Conservation (phyloP, 2,113 vertebrate genomes). For the Rhea americana region DNA sequence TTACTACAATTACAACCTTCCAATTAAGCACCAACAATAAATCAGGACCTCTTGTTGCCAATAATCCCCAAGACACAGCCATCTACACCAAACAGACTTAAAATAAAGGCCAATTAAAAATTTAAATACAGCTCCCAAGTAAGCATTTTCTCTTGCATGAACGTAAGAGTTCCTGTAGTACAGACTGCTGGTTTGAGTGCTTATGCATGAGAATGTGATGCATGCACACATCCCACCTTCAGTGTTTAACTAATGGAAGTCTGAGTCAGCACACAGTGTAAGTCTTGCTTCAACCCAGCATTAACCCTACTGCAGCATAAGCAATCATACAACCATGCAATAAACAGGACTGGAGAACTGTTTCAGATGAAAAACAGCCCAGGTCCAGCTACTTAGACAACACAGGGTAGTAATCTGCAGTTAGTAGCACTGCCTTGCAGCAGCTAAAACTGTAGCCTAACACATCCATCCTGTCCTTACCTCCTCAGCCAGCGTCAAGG, state of each 20-base stretch:
- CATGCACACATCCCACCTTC: not conserved
- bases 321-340: not conserved
- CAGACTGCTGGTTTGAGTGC: not conserved
- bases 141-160: not conserved
- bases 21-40: not conserved
- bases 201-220: not conserved
- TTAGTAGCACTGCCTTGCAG: not conserved
- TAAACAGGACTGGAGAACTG: not conserved
- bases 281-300: not conserved
- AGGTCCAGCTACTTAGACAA: not conserved
- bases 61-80: not conserved
- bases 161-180: not conserved
- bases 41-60: not conserved
- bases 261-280: not conserved
- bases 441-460: not conserved
- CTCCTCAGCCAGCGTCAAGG: slow-evolving; percentile 85
- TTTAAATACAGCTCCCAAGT: not conserved
- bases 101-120: not conserved
- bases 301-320: not conserved
- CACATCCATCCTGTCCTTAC: slow-evolving; percentile 65
- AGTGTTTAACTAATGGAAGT: not conserved
- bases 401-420: not conserved
- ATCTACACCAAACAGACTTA: not conserved
- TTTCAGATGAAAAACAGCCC: not conserved
- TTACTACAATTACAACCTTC: not conserved